These are phyloP conservation scores for Kobus ellipsiprymnus DNA, from an alignment of 2,113 vertebrate species.

Conservation along the genomic window DNA sequence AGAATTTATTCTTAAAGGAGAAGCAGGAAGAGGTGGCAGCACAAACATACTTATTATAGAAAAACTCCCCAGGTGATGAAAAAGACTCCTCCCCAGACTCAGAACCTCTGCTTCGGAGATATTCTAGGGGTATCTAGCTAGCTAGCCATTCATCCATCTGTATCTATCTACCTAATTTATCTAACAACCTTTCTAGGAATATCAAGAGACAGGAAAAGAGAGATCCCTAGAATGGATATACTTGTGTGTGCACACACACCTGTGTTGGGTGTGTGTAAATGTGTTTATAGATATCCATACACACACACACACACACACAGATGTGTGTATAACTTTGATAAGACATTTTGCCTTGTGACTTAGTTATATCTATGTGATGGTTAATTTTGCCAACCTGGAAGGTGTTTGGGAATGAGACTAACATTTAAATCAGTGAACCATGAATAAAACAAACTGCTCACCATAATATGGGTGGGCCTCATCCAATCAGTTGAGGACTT, in stretches of 20 bases:
- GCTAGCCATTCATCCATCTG: not conserved
- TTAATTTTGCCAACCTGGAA: not conserved
- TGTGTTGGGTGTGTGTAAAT: not conserved
- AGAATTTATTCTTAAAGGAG: not conserved
- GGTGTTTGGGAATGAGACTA: not conserved
- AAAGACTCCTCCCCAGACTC: not conserved
- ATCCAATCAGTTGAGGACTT: not conserved
- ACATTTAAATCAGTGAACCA: not conserved
- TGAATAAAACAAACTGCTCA: not conserved
- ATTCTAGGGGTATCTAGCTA: not conserved
- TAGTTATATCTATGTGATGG: not conserved
- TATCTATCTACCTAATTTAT: not conserved
- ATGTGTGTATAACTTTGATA: not conserved
- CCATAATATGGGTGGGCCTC: not conserved
- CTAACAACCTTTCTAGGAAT: not conserved
- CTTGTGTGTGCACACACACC: fast-evolving
- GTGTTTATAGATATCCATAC: not conserved
- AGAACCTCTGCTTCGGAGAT: not conserved
- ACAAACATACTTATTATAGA: not conserved
- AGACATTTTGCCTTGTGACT: not conserved
- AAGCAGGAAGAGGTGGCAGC: not conserved
- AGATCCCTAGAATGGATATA: not conserved
- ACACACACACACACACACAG: not conserved
- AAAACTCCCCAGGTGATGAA: not conserved
- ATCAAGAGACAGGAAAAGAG: not conserved